These are phyloP conservation scores for Abrostola tripartita DNA, from an alignment of 2,888 invertebrate species.

Conservation along the genomic window DNA sequence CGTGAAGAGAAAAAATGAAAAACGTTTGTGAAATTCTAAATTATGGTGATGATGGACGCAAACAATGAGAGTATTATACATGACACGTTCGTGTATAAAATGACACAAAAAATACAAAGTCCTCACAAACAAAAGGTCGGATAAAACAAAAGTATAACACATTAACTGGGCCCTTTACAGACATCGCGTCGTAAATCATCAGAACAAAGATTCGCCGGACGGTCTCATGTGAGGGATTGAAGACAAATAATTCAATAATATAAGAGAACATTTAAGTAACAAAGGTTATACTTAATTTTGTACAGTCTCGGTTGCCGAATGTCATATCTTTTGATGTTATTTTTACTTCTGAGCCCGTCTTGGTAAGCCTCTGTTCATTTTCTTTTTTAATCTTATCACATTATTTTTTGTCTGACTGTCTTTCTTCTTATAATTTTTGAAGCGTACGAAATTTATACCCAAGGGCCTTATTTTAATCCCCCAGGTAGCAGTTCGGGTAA, in stretches of 20 bases:
- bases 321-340: not conserved
- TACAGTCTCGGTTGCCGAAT: not conserved
- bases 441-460: no score
- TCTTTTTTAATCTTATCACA: no score
- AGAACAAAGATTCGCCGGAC: slow-evolving; percentile 43
- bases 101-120: slow-evolving; percentile 33
- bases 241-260: slow-evolving; percentile 49
- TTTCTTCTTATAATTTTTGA: no score
- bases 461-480: no score
- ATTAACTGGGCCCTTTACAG: slow-evolving; percentile 52
- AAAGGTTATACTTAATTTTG: slow-evolving; percentile 11
- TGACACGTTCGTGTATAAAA: slow-evolving; percentile 27
- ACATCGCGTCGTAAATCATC: slow-evolving; percentile 56
- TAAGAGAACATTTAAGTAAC: slow-evolving; percentile 24
- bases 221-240: slow-evolving; percentile 37
- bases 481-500: no score
- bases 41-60: slow-evolving; percentile 19
- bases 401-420: no score
- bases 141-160: slow-evolving; percentile 56
- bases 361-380: no score
- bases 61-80: slow-evolving; percentile 36
- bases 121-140: slow-evolving; percentile 44
- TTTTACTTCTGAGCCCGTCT: no score
- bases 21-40: slow-evolving; percentile 22
- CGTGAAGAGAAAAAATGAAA: slow-evolving; percentile 5